Evolutionary conservation across 2,888 invertebrate species (phyloP).

Genomic region (Girardia tigrina): DNA sequence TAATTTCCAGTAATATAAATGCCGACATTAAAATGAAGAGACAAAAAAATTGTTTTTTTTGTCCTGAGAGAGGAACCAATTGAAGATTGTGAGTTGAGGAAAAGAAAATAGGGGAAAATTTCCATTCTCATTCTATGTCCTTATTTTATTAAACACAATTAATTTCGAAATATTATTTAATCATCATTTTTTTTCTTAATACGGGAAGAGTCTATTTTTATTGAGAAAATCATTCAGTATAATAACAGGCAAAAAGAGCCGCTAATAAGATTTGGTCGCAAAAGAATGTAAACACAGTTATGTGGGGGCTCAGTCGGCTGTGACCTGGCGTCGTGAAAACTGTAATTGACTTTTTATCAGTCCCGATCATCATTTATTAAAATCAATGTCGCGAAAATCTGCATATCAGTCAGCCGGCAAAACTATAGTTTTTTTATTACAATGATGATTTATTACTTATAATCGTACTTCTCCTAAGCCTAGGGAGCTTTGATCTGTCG

Average conservation of each 20-base stretch:
- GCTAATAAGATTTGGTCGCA: conserved; percentile 23
- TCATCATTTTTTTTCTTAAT: background rate
- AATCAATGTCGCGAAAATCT: conserved; percentile 20
- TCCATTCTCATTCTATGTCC: background rate
- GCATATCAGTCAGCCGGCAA: conserved; percentile 15
- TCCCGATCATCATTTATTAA: conserved; percentile 20
- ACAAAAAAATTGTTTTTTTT: no score
- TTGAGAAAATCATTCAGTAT: background rate
- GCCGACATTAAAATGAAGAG: conserved; percentile 7
- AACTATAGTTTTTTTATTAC: conserved; percentile 16
- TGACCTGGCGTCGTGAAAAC: conserved; percentile 23
- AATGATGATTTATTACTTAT: conserved; percentile 23
- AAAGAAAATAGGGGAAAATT: background rate
- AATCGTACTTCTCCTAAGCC: background rate
- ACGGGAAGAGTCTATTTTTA: background rate
- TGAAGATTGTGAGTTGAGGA: background rate
- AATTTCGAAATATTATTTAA: background rate
- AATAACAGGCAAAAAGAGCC: background rate
- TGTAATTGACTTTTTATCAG: conserved; percentile 23
- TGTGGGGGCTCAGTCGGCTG: conserved; percentile 1
- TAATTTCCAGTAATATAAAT: background rate
- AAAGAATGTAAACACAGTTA: background rate
- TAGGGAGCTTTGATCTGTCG: no score
- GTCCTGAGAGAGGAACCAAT: background rate
- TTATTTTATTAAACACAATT: background rate